These are phyloP conservation scores for Tetraodon nigroviridis DNA, from an alignment of 2,113 vertebrate genomes.

Conservation along the genomic window DNA sequence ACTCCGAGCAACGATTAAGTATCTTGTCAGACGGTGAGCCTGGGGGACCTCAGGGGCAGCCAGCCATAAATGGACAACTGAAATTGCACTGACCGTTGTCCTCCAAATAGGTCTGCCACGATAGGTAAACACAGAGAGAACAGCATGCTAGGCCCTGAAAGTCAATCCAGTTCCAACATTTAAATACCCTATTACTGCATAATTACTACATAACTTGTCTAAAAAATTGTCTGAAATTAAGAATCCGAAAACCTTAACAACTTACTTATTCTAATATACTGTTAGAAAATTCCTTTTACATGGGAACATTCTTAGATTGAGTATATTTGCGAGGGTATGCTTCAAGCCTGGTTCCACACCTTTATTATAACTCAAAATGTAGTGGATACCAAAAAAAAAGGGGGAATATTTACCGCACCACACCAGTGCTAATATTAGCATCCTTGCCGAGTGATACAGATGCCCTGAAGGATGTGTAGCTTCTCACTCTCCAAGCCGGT, in stretches of 20 bases:
- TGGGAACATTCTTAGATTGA: too few relatives aligned
- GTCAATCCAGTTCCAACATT: too few relatives aligned
- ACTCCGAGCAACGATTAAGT: slow-evolving; percentile 12
- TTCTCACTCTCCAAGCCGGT: slow-evolving; percentile 34
- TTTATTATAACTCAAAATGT: background rate
- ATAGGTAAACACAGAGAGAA: background rate
- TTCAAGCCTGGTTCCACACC: background rate
- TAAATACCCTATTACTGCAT: too few relatives aligned
- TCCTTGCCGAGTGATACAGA: slow-evolving; percentile 26
- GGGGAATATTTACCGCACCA: slow-evolving; percentile 22
- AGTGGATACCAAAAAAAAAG: background rate
- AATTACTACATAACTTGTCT: too few relatives aligned
- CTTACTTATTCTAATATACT: too few relatives aligned
- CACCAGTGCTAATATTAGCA: slow-evolving; percentile 33
- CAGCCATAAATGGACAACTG: slow-evolving; percentile 7
- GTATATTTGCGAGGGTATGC: too few relatives aligned
- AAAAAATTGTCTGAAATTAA: too few relatives aligned
- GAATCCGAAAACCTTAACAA: too few relatives aligned
- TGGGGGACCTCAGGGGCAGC: slow-evolving; percentile 25
- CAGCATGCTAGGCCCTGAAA: background rate
- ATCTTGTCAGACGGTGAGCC: slow-evolving; percentile 22
- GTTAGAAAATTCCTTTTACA: too few relatives aligned
- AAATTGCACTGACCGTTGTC: slow-evolving; percentile 3
- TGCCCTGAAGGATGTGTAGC: slow-evolving; percentile 52
- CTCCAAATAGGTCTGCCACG: background rate